A percentile compares a stretch with the other conserved stretches of the same genome.
These are phyloP conservation scores for Loripinus fragilis DNA, from an alignment of 2,888 invertebrate species.

Conservation along the genomic window DNA sequence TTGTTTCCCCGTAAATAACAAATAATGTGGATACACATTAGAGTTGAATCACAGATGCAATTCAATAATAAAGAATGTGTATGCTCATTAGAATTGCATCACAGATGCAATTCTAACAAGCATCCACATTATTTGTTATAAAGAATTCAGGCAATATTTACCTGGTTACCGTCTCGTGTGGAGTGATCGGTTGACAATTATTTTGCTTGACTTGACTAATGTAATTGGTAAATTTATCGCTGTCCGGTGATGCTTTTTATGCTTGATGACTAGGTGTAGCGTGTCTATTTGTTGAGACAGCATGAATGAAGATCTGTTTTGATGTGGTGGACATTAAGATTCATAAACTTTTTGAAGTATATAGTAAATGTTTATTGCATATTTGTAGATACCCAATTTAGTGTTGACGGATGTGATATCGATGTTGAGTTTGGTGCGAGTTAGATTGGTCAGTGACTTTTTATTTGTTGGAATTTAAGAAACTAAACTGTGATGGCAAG, in stretches of 20 bases:
- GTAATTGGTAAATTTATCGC: slow-evolving; percentile 8
- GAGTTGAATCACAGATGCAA: too few species aligned
- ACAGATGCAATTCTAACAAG: too few species aligned
- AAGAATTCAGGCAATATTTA: too few species aligned
- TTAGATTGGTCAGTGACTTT: neutral
- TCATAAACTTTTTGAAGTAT: slow-evolving; percentile 34
- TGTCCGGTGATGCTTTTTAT: neutral
- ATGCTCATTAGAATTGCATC: neutral
- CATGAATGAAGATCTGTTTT: slow-evolving; percentile 1
- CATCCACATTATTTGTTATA: too few species aligned
- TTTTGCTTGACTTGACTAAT: slow-evolving; percentile 12
- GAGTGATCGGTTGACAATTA: neutral
- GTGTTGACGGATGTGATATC: slow-evolving; percentile 1
- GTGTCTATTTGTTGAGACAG: neutral
- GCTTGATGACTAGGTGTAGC: neutral
- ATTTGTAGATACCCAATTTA: slow-evolving; percentile 26
- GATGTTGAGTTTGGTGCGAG: neutral
- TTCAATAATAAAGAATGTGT: too few species aligned
- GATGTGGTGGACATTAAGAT: slow-evolving; percentile 22
- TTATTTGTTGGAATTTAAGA: too few species aligned
- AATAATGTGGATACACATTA: too few species aligned
- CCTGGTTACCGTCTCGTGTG: neutral
- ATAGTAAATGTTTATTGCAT: slow-evolving; percentile 30
- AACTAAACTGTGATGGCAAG: too few species aligned
- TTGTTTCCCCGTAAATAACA: too few species aligned